These are phyloP conservation scores for Urocyon cinereoargenteus DNA, from an alignment of 2,797 vertebrate genomes.

Conservation along the genomic window DNA sequence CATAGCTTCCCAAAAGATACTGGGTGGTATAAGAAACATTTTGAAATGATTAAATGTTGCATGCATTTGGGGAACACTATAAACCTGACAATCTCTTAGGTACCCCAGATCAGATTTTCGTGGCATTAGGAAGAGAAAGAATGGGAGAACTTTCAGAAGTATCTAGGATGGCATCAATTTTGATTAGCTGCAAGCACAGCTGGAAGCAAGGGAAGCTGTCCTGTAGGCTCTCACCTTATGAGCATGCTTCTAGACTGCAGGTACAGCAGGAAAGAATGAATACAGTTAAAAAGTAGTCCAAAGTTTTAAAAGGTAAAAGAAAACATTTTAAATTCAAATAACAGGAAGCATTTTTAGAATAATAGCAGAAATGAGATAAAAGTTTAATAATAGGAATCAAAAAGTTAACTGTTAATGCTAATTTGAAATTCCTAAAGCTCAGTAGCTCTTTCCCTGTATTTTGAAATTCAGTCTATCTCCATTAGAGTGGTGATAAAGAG, in stretches of 20 bases:
- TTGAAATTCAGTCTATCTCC: neutral
- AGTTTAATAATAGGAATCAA: neutral
- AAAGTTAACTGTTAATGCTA: neutral
- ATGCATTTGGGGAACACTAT: neutral
- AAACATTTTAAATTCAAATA: neutral
- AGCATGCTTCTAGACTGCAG: neutral
- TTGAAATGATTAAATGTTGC: neutral
- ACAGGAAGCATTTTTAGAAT: neutral
- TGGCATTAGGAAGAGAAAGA: neutral
- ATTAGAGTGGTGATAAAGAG: neutral
- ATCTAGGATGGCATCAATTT: neutral
- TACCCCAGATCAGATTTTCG: neutral
- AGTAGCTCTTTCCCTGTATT: neutral
- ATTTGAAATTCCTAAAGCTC: neutral
- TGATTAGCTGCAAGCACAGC: neutral
- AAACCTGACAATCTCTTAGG: neutral
- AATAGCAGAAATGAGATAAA: neutral
- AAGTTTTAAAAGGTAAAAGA: neutral
- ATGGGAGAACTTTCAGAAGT: neutral
- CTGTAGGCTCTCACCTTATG: neutral
- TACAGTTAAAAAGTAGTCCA: neutral
- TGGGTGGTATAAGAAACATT: neutral
- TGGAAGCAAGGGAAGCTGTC: neutral
- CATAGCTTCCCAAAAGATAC: neutral
- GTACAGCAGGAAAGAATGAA: neutral